Percentiles rank a stretch among this genome's conserved stretches.
Evolutionary conservation across 92 coral and sea anemone species (phyloP).

Genomic region (Zoanthus sansibaricus): DNA sequence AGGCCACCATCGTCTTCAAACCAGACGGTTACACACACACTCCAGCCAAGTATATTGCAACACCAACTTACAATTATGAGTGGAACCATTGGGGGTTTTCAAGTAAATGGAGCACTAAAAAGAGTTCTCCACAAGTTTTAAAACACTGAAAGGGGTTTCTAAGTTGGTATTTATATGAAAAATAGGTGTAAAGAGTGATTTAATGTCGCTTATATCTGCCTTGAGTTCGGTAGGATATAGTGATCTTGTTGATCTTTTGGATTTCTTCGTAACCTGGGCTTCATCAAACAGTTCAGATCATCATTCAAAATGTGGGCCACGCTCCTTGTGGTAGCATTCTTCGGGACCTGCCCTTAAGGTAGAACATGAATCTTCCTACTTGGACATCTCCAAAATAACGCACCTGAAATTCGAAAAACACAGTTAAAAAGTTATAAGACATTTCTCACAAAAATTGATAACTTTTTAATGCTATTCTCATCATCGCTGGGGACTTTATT

Average conservation of each 20-base stretch:
- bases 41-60: constrained; percentile 39
- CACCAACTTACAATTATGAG: constrained; percentile 16
- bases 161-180: neutral
- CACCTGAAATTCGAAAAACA: constrained; percentile 2
- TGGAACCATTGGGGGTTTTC: constrained; percentile 2
- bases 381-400: constrained; percentile 25
- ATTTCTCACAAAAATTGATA: neutral
- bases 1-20: constrained; percentile 24
- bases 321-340: neutral
- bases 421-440: neutral
- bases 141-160: constrained; percentile 17
- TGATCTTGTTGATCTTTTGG: too few species aligned
- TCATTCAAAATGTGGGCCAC: neutral
- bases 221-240: neutral
- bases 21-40: constrained; percentile 29
- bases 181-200: neutral
- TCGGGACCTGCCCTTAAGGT: neutral
- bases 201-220: neutral
- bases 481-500: constrained; percentile 56
- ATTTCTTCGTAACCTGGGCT: neutral
- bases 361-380: constrained; percentile 15
- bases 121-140: neutral
- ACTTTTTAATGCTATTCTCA: constrained; percentile 46
- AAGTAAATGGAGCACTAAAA: constrained; percentile 11
- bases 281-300: neutral